A percentile compares a stretch with the other conserved stretches of the same genome.
These are phyloP conservation scores for Sebastolobus alascanus DNA, from an alignment of 2,797 vertebrate genomes.

Conservation along the genomic window DNA sequence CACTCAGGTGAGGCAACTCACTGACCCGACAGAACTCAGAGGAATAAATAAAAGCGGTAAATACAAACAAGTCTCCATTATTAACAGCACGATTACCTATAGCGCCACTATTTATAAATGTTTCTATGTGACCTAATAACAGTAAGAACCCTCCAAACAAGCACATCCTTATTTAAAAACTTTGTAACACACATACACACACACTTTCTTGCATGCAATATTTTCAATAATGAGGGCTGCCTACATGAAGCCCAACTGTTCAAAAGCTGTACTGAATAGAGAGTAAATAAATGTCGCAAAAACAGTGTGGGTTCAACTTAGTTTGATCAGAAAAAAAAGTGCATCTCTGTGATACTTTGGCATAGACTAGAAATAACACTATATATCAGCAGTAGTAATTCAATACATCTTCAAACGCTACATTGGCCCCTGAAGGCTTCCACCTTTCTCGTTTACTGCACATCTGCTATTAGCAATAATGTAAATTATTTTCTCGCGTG, in stretches of 20 bases:
- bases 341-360: conserved; percentile 78
- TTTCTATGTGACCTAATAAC: conserved; percentile 63
- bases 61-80: conserved; percentile 70
- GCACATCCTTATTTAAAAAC: conserved; percentile 57
- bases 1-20: conserved; percentile 45
- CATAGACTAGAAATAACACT: conserved; percentile 63
- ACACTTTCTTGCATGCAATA: conserved; percentile 55
- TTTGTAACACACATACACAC: conserved; percentile 78
- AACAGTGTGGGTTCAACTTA: conserved; percentile 52
- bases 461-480: conserved; percentile 51
- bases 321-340: conserved; percentile 64
- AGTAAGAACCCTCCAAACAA: conserved; percentile 63
- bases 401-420: conserved; percentile 59
- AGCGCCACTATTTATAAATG: conserved; percentile 65
- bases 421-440: conserved; percentile 47
- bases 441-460: conserved; percentile 34
- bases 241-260: conserved; percentile 29
- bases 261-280: conserved; percentile 37
- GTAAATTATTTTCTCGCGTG: conserved; percentile 35
- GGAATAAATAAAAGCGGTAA: conserved; percentile 81
- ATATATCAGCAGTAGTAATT: conserved; percentile 72
- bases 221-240: conserved; percentile 39
- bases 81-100: conserved; percentile 69
- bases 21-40: conserved; percentile 50
- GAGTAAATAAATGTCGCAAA: conserved; percentile 47